These are phyloP conservation scores for Panagrolaimus sp. DNA, from an alignment of 1,140 invertebrate species.

Conservation along the genomic window DNA sequence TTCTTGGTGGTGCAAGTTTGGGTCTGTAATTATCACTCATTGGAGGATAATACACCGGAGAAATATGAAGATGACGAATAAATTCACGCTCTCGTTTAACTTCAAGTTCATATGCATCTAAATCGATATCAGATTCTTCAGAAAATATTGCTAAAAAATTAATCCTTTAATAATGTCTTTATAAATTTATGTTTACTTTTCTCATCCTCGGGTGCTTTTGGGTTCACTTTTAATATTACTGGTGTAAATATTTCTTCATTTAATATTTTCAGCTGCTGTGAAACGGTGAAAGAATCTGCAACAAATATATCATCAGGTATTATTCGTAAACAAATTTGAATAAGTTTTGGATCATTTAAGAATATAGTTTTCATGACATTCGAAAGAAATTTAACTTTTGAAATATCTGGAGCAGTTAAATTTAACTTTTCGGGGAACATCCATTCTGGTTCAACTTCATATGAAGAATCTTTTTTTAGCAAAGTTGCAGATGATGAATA, in stretches of 20 bases:
- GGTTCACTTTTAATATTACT: background rate
- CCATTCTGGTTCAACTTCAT: background rate
- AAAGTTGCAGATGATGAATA: background rate
- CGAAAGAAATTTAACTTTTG: slow-evolving; percentile 1
- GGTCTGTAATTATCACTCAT: too few relatives aligned
- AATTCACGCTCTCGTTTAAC: background rate
- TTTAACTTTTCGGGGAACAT: background rate
- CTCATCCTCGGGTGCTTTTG: background rate
- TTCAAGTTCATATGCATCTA: background rate
- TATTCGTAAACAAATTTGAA: background rate
- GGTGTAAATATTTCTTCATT: too few relatives aligned
- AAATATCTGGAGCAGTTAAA: background rate
- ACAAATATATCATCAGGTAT: background rate
- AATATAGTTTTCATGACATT: background rate
- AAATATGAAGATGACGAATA: background rate
- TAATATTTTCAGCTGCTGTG: background rate
- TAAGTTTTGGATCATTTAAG: background rate
- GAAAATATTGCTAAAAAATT: background rate
- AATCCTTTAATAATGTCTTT: background rate
- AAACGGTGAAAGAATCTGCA: background rate
- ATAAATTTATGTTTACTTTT: background rate
- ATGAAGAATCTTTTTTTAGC: background rate
- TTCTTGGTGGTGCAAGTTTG: too few relatives aligned
- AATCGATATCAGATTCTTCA: background rate
- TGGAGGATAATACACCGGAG: too few relatives aligned